Evolutionary conservation across 2,888 invertebrate genomes (phyloP).

Genomic region (Embidobia sp.): DNA sequence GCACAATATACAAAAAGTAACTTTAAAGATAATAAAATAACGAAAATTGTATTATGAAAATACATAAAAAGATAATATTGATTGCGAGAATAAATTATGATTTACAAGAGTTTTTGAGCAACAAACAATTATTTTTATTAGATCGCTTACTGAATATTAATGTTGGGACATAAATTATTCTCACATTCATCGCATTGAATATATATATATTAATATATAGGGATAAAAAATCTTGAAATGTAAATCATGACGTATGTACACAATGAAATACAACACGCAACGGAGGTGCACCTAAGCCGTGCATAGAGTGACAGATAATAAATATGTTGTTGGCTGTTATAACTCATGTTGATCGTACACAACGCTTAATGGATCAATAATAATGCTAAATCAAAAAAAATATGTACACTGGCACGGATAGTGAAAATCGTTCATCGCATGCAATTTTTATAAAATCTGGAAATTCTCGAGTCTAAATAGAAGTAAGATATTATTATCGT

Average conservation of each 20-base stretch:
- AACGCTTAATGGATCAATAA: conserved; percentile 58
- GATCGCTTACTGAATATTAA: no score
- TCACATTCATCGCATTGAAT: conserved; percentile 11
- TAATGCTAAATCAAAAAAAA: conserved; percentile 46
- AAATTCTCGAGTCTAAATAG: no score
- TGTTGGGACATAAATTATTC: no score
- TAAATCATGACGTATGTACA: conserved; percentile 56
- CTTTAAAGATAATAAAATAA: no score
- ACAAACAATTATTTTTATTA: no score
- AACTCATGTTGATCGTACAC: conserved; percentile 51
- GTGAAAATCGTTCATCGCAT: conserved; percentile 20
- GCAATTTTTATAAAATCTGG: no score
- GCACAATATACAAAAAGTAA: no score
- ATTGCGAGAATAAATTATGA: no score
- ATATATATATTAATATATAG: conserved; percentile 11
- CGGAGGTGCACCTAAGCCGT: conserved; percentile 66
- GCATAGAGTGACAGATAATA: conserved; percentile 62
- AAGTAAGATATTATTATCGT: no score
- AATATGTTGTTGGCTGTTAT: conserved; percentile 51
- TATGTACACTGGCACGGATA: conserved; percentile 31
- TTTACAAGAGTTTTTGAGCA: no score
- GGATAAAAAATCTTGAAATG: conserved; percentile 45
- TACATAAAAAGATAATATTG: no score
- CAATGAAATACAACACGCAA: conserved; percentile 64
- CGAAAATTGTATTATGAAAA: no score